A percentile compares a stretch with the other conserved stretches of the same genome.
Evolutionary conservation across 2,888 invertebrate genomes (phyloP).

Genomic region (Lasius platythorax): DNA sequence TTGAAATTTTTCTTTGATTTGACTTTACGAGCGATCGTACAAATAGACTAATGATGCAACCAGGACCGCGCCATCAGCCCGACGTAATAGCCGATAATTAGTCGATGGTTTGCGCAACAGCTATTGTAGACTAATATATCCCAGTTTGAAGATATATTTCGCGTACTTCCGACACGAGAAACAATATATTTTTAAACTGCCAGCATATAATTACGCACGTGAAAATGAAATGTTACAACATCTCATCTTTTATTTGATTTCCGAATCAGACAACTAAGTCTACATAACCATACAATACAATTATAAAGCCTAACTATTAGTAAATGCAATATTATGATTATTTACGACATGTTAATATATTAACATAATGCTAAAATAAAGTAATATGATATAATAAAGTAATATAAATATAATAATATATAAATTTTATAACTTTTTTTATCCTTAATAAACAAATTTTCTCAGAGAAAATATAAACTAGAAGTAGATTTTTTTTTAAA

Average conservation of each 20-base stretch:
- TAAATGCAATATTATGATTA: no score
- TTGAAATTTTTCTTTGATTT: conserved; percentile 65
- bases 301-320: not conserved
- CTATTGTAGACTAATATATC: conserved; percentile 70
- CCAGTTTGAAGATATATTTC: conserved; percentile 56
- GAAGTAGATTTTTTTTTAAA: not conserved
- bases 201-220: not conserved
- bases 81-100: conserved; percentile 81
- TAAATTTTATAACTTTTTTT: not conserved
- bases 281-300: not conserved
- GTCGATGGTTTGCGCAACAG: conserved; percentile 67
- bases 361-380: not conserved
- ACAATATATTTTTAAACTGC: not conserved
- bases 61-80: conserved; percentile 68
- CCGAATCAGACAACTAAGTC: not conserved
- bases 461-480: not conserved
- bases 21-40: conserved; percentile 47
- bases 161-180: conserved; percentile 15
- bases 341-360: not conserved
- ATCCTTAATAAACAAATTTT: not conserved
- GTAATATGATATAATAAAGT: not conserved
- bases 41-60: conserved; percentile 74
- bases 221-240: not conserved
- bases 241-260: not conserved
- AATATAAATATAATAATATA: not conserved